These are phyloP conservation scores for Magallana gigas DNA, from an alignment of 1,140 invertebrate genomes.

Conservation along the genomic window DNA sequence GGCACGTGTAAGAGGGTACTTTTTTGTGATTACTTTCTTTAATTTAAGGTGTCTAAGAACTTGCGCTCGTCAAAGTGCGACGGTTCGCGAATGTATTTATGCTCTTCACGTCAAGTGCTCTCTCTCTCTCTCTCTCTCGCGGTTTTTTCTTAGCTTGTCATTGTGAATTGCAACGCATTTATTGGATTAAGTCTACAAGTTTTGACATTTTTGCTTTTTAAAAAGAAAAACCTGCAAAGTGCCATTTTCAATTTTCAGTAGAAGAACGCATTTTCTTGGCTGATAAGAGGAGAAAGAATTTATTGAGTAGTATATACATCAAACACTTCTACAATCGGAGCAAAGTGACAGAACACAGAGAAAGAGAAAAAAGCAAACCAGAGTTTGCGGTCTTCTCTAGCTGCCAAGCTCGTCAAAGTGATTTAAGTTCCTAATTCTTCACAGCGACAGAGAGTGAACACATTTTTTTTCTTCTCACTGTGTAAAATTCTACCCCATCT, in stretches of 20 bases:
- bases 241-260: conserved; percentile 27
- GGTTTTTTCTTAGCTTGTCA: not conserved
- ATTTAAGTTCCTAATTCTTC: not conserved
- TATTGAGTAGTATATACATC: not conserved
- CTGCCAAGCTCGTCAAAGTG: not conserved
- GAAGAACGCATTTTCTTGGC: not conserved
- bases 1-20: not conserved
- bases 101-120: not conserved
- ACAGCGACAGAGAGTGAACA: not conserved
- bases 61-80: not conserved
- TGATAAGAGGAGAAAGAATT: not conserved
- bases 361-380: no score
- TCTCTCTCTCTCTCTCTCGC: no score
- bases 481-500: no score
- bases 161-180: conserved; percentile 11
- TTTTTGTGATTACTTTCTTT: not conserved
- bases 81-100: not conserved
- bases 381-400: not conserved
- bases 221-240: not conserved
- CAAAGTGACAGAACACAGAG: not conserved
- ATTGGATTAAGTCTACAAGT: conserved; percentile 33
- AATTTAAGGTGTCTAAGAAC: not conserved
- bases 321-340: not conserved
- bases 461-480: not conserved
- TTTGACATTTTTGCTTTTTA: not conserved